A percentile compares a stretch with the other conserved stretches of the same genome.
These are phyloP conservation scores for Mormoops blainvillei DNA, from an alignment of 2,113 vertebrate species.

Conservation along the genomic window DNA sequence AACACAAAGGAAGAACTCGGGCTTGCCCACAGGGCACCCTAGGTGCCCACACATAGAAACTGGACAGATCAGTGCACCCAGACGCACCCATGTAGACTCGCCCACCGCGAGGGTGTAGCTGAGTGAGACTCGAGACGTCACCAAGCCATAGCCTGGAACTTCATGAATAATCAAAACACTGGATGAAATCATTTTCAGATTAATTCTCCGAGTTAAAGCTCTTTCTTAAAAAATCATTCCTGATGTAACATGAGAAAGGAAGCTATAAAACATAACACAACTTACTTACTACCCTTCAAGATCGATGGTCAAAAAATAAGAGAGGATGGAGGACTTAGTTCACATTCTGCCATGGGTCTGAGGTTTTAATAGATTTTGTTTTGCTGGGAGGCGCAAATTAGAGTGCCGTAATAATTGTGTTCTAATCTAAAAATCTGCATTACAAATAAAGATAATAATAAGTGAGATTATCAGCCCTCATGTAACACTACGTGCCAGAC, in stretches of 20 bases:
- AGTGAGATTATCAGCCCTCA: background rate
- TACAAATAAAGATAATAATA: background rate
- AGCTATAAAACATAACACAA: background rate
- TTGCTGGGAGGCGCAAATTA: background rate
- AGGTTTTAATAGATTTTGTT: background rate
- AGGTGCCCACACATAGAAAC: background rate
- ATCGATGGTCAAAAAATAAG: background rate
- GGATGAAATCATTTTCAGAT: constrained; percentile 11
- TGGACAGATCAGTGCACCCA: background rate
- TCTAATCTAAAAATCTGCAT: background rate
- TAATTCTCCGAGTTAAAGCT: background rate
- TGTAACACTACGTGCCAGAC: background rate
- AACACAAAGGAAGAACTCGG: background rate
- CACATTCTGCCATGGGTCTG: background rate
- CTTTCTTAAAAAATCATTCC: background rate
- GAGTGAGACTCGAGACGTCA: constrained; percentile 19
- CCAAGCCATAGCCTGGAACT: background rate
- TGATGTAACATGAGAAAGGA: background rate
- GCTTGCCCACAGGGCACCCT: background rate
- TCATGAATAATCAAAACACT: constrained; percentile 20
- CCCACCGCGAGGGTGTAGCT: constrained; percentile 3
- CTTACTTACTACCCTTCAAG: background rate
- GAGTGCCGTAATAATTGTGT: background rate
- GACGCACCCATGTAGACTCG: background rate
- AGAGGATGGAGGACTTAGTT: background rate